Percentiles rank a stretch among this genome's conserved stretches.
These are phyloP conservation scores for Anadara kagoshimensis DNA, from an alignment of 1,140 invertebrate species.

Conservation along the genomic window DNA sequence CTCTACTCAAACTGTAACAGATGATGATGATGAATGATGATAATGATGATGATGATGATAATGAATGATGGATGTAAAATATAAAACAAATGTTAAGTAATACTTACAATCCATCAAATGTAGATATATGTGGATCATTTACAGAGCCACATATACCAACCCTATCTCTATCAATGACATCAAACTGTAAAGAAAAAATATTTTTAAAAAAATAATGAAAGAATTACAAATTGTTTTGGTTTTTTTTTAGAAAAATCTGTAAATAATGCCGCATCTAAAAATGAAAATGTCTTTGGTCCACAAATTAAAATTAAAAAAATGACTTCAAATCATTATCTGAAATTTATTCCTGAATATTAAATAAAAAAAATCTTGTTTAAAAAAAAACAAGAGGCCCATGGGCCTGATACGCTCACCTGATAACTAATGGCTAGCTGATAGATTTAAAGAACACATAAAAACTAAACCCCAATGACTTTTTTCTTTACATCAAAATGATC, in stretches of 20 bases:
- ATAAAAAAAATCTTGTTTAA: too few species aligned
- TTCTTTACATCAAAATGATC: too few species aligned
- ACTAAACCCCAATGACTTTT: too few species aligned
- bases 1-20: too few species aligned
- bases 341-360: too few species aligned
- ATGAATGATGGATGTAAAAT: not conserved
- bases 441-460: too few species aligned
- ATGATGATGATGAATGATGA: too few species aligned
- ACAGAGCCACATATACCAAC: constrained; percentile 57
- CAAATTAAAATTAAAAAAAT: not conserved
- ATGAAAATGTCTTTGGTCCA: not conserved
- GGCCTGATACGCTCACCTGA: too few species aligned
- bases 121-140: constrained; percentile 63
- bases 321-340: not conserved
- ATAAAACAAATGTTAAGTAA: not conserved
- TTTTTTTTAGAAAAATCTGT: not conserved
- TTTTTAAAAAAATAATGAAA: not conserved
- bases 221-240: not conserved
- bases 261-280: not conserved
- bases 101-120: constrained; percentile 58
- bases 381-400: too few species aligned
- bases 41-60: too few species aligned
- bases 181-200: constrained; percentile 41
- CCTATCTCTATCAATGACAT: constrained; percentile 52
- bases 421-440: too few species aligned